These are phyloP conservation scores for Burhinus bistriatus DNA, from an alignment of 2,113 vertebrate species.

Conservation along the genomic window DNA sequence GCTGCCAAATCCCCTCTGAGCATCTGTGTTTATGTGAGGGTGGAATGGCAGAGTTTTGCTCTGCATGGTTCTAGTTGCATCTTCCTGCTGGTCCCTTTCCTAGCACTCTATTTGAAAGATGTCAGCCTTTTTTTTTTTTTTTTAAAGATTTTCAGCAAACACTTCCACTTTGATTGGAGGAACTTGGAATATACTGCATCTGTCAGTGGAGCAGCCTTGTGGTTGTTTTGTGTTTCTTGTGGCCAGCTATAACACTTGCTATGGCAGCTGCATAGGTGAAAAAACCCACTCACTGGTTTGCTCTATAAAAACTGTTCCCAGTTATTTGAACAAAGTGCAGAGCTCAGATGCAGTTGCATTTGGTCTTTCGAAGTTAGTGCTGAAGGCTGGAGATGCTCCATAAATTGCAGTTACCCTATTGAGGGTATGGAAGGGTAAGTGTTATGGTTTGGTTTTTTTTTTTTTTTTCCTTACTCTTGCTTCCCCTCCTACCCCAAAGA, in stretches of 20 bases:
- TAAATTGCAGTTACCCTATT: background rate
- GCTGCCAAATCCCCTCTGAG: background rate
- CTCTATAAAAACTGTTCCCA: background rate
- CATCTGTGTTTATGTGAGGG: background rate
- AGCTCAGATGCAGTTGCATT: background rate
- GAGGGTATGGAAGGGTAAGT: background rate
- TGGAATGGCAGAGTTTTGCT: background rate
- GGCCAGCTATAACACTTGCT: background rate
- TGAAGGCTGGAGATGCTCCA: background rate
- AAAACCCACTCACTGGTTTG: background rate
- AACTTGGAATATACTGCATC: background rate
- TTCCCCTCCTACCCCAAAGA: background rate
- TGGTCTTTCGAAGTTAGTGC: background rate
- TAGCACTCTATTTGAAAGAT: background rate
- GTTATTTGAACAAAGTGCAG: background rate
- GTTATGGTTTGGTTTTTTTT: background rate
- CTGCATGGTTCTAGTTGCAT: background rate
- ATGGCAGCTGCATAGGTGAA: background rate
- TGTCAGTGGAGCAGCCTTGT: background rate
- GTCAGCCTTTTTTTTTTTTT: background rate
- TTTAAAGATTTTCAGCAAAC: background rate
- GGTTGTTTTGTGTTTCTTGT: background rate
- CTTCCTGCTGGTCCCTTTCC: background rate
- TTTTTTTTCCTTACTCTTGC: background rate
- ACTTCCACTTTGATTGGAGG: background rate